These are phyloP conservation scores for Dendrocopos noguchii DNA, from an alignment of 2,113 vertebrate genomes.

Conservation along the genomic window DNA sequence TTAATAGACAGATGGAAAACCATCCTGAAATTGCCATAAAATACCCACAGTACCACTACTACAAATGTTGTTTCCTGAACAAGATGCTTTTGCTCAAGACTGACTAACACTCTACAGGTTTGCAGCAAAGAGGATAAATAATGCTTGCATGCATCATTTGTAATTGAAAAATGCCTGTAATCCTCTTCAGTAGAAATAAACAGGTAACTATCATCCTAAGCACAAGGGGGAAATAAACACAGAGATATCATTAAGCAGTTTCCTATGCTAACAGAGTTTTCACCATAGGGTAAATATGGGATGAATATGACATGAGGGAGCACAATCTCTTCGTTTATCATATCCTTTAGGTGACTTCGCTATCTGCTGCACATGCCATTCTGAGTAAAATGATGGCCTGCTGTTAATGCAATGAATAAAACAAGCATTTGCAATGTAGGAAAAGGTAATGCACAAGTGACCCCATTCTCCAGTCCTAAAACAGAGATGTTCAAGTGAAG, in stretches of 20 bases:
- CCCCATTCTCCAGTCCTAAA: background rate
- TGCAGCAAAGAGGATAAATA: conserved; percentile 44
- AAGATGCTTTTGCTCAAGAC: conserved; percentile 36
- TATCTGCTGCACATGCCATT: background rate
- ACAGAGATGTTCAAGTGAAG: background rate
- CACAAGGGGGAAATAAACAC: conserved; percentile 48
- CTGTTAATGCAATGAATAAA: background rate
- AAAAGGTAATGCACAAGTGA: conserved; percentile 13
- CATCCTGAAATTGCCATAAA: conserved; percentile 29
- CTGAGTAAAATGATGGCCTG: background rate
- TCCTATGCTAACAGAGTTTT: conserved; percentile 49
- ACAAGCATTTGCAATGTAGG: background rate
- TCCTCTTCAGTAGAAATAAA: conserved; percentile 52
- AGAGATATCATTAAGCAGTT: conserved; percentile 27
- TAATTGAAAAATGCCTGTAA: conserved; percentile 62
- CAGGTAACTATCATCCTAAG: conserved; percentile 10
- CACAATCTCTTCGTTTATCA: conserved; percentile 39
- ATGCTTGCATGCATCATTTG: conserved; percentile 11
- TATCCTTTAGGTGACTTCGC: background rate
- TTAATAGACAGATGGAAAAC: conserved; percentile 37
- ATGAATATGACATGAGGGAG: background rate
- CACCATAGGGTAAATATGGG: conserved; percentile 39
- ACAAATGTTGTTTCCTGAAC: conserved; percentile 34
- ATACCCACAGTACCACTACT: background rate
- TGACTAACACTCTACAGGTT: conserved; percentile 21